phyloP scores from a whole-genome alignment of 2,797 vertebrate genomes.

The Girardinus metallicus region DNA sequence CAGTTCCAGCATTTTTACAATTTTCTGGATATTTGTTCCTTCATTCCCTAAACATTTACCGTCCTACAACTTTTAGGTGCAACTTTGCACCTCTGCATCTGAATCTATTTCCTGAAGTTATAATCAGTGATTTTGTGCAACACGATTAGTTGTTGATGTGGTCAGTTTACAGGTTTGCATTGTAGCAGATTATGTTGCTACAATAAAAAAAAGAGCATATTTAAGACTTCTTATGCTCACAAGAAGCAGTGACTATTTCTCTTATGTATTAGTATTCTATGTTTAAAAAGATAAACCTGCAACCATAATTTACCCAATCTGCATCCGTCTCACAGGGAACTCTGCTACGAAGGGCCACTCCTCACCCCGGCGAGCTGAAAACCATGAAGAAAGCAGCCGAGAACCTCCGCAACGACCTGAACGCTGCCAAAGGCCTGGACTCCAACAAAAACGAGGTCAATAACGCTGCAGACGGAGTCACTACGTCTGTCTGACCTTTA shows the following conservation, averaged over 20 bases:
- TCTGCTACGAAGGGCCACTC: constrained; percentile 92
- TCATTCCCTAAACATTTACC: neutral
- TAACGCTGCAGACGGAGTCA: constrained; percentile 93
- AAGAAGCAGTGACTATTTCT: neutral
- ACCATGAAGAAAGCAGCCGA: constrained; percentile 96
- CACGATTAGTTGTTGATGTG: too few species aligned
- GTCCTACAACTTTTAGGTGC: neutral
- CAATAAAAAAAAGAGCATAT: neutral
- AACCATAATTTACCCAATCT: neutral
- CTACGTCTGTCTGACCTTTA: constrained; percentile 94
- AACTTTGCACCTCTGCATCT: neutral
- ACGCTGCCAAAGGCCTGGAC: constrained; percentile 97
- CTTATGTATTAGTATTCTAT: neutral
- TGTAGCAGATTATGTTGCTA: too few species aligned
- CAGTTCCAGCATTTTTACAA: too few species aligned
- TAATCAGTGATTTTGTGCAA: too few species aligned
- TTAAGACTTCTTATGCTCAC: neutral
- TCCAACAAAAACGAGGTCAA: constrained; percentile 99
- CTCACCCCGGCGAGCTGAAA: constrained; percentile 96
- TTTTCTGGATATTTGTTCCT: too few species aligned
- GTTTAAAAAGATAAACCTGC: neutral
- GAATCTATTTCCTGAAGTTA: neutral
- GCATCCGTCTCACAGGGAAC: constrained; percentile 84
- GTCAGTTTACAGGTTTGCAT: too few species aligned
- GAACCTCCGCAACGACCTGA: constrained; percentile 95